Percentiles rank a stretch among this genome's conserved stretches.
Evolutionary conservation across 2,888 invertebrate genomes (phyloP).

Genomic region (Temnothorax unifasciatus): DNA sequence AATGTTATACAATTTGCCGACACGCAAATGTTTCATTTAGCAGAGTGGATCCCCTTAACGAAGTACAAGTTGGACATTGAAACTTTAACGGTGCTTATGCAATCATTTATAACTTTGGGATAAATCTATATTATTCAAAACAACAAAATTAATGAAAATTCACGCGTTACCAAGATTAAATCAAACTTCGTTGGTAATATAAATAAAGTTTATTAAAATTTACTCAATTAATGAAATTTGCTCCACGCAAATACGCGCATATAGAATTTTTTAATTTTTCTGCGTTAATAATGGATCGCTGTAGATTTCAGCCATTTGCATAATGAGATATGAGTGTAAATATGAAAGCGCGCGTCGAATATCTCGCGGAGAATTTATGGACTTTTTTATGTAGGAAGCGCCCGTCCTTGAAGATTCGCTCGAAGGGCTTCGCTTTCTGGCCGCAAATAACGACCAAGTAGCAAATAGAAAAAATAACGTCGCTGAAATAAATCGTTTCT

Average conservation of each 20-base stretch:
- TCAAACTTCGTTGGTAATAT: not conserved
- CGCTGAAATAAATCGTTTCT: constrained; percentile 71
- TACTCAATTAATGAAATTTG: not conserved
- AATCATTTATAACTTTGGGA: not conserved
- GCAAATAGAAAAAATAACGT: constrained; percentile 66
- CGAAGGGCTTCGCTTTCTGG: constrained; percentile 53
- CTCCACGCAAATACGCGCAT: too few species aligned
- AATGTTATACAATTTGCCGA: constrained; percentile 32
- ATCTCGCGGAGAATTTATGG: not conserved
- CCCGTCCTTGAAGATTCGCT: constrained; percentile 67
- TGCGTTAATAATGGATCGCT: not conserved
- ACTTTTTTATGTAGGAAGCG: constrained; percentile 25
- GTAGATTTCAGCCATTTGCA: not conserved
- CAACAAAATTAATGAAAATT: not conserved
- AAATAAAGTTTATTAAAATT: not conserved
- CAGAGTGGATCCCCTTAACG: constrained; percentile 62
- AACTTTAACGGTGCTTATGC: not conserved
- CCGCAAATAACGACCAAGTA: constrained; percentile 53
- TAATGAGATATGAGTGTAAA: constrained; percentile 30
- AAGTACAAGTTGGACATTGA: not conserved
- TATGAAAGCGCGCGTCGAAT: not conserved
- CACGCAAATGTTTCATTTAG: constrained; percentile 76
- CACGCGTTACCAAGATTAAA: not conserved
- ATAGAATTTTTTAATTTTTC: not conserved
- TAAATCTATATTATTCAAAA: not conserved